Percentiles rank a stretch among this genome's conserved stretches.
Conservation (phyloP, 1,140 invertebrate species). For the Nasonia vitripennis region DNA sequence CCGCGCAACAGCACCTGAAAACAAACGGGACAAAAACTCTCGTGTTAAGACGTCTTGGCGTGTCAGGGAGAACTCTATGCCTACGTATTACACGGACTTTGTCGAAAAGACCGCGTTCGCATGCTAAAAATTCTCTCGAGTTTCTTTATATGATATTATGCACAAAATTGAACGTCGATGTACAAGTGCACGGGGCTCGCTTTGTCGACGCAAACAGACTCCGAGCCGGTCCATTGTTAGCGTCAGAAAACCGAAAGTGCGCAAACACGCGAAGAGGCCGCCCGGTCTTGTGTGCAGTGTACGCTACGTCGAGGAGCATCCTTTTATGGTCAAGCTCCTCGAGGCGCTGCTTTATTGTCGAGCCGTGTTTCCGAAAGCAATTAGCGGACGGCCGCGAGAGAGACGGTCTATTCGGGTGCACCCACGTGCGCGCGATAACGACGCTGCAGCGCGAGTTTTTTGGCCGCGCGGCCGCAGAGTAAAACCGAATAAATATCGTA, state of each 20-base stretch:
- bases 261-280: too few species aligned
- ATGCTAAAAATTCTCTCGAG: neutral
- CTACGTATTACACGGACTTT: neutral
- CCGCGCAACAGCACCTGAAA: neutral
- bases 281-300: too few species aligned
- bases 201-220: neutral
- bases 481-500: constrained; percentile 31
- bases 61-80: neutral
- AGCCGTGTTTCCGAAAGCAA: constrained; percentile 35
- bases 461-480: neutral
- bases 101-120: too few species aligned
- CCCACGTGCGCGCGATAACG: constrained; percentile 24
- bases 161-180: neutral
- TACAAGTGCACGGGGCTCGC: too few species aligned
- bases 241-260: neutral
- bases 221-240: too few species aligned
- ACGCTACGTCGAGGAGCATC: neutral
- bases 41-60: constrained; percentile 33
- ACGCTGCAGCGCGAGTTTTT: constrained; percentile 13
- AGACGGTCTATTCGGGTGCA: neutral
- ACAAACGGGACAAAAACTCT: neutral
- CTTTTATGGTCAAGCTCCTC: constrained; percentile 26
- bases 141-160: neutral
- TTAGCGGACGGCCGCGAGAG: constrained; percentile 30
- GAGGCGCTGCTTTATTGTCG: constrained; percentile 7